A percentile compares a stretch with the other conserved stretches of the same genome.
Conservation (phyloP, 2,113 vertebrate species). For the Nipponia nippon region DNA sequence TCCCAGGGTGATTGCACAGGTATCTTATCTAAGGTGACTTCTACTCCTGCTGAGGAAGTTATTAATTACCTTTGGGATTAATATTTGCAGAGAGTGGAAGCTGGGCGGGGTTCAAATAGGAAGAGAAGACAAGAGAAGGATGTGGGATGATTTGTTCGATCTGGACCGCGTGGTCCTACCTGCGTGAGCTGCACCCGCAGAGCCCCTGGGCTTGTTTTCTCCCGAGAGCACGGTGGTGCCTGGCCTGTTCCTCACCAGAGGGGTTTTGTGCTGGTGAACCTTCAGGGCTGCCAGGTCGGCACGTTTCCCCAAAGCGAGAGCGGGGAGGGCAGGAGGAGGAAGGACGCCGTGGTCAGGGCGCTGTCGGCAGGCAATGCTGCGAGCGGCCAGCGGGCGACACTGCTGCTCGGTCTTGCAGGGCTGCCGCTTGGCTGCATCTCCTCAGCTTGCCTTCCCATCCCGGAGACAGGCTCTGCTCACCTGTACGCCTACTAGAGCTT, state of each 20-base stretch:
- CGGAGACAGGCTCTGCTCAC: not conserved
- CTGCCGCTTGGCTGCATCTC: not conserved
- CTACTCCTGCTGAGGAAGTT: not conserved
- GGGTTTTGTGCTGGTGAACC: not conserved
- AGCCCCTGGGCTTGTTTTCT: not conserved
- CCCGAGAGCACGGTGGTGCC: fast-evolving
- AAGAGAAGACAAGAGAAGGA: not conserved
- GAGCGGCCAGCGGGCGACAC: conserved; percentile 20
- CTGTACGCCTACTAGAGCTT: fast-evolving
- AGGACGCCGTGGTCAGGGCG: not conserved
- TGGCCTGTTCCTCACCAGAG: not conserved
- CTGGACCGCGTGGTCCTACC: not conserved
- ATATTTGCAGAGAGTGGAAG: not conserved
- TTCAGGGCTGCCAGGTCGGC: fast-evolving
- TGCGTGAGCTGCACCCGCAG: not conserved
- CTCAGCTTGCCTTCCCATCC: fast-evolving
- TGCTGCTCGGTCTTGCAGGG: not conserved
- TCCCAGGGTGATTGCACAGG: not conserved
- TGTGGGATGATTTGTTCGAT: not conserved
- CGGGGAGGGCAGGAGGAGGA: not conserved
- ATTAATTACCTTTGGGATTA: not conserved
- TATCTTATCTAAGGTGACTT: not conserved
- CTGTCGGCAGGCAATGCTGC: not conserved
- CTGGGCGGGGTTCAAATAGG: not conserved
- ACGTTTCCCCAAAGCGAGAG: fast-evolving